Conservation (phyloP, 2,797 vertebrate genomes). For the Erpetoichthys calabaricus region DNA sequence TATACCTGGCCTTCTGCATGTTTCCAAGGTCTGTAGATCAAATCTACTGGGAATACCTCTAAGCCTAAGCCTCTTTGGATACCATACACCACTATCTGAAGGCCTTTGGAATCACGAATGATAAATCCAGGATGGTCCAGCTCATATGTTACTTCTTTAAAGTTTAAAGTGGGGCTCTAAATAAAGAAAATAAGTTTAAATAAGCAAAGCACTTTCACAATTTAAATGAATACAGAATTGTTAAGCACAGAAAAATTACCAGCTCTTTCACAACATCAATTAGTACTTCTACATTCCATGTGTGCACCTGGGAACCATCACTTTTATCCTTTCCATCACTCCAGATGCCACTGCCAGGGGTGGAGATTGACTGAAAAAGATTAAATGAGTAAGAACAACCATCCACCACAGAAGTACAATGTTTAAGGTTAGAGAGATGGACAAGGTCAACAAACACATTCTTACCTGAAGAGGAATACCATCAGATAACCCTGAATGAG, state of each 20-base stretch:
- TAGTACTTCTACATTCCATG: conserved; percentile 95
- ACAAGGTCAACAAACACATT: background rate
- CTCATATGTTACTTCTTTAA: conserved; percentile 97
- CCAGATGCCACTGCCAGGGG: conserved; percentile 96
- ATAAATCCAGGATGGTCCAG: conserved; percentile 89
- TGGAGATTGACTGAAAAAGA: conserved; percentile 73
- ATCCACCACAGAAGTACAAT: too few relatives aligned
- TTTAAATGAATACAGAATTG: background rate
- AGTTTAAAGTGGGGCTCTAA: conserved; percentile 91
- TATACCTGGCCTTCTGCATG: conserved; percentile 93
- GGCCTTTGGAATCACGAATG: conserved; percentile 92
- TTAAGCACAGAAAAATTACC: conserved; percentile 35
- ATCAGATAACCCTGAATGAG: conserved; percentile 86
- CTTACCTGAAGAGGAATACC: conserved; percentile 87
- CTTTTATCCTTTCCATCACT: conserved; percentile 97
- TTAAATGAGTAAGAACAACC: background rate
- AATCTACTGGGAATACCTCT: conserved; percentile 92
- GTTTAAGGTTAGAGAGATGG: too few relatives aligned
- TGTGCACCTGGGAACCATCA: conserved; percentile 84
- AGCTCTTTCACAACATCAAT: conserved; percentile 96
- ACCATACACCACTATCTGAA: conserved; percentile 89
- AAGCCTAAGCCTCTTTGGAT: conserved; percentile 88
- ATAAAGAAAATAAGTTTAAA: conserved; percentile 10
- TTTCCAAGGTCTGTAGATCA: conserved; percentile 96
- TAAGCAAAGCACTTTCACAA: conserved; percentile 8